Evolutionary conservation across 2,888 invertebrate genomes (phyloP).

Genomic region (Synanthedon myopaeformis): DNA sequence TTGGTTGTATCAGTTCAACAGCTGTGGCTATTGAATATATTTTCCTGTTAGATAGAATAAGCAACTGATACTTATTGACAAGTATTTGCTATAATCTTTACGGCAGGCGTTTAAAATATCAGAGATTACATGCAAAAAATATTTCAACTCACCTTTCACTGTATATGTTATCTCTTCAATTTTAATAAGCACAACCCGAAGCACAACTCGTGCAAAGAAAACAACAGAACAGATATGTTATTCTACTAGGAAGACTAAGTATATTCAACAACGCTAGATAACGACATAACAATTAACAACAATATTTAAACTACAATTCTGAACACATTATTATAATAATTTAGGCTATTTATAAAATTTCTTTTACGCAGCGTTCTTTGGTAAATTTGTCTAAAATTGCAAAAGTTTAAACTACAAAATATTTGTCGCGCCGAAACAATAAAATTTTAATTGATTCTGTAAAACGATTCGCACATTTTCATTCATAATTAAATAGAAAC

Average conservation of each 20-base stretch:
- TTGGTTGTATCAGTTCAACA: too few species aligned
- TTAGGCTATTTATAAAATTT: background rate
- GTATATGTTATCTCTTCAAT: conserved; percentile 42
- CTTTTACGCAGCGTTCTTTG: background rate
- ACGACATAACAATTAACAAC: conserved; percentile 15
- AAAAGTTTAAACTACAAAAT: background rate
- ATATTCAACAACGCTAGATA: conserved; percentile 9
- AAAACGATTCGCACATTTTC: conserved; percentile 29
- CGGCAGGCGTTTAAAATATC: too few species aligned
- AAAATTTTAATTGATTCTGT: background rate
- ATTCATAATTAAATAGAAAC: conserved; percentile 51
- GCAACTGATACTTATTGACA: too few species aligned
- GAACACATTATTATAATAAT: background rate
- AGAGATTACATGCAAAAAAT: background rate
- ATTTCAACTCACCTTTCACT: conserved; percentile 41
- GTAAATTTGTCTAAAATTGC: background rate
- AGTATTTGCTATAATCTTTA: too few species aligned
- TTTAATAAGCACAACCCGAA: conserved; percentile 21
- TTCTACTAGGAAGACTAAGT: conserved; percentile 19
- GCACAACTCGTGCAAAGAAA: conserved; percentile 37
- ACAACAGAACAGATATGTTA: conserved; percentile 17
- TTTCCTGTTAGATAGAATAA: too few species aligned
- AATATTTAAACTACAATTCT: conserved; percentile 9
- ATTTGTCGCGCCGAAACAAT: background rate
- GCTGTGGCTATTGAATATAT: too few species aligned